Evolutionary conservation across 2,888 invertebrate species (phyloP).

Genomic region (Chrysina gloriosa): DNA sequence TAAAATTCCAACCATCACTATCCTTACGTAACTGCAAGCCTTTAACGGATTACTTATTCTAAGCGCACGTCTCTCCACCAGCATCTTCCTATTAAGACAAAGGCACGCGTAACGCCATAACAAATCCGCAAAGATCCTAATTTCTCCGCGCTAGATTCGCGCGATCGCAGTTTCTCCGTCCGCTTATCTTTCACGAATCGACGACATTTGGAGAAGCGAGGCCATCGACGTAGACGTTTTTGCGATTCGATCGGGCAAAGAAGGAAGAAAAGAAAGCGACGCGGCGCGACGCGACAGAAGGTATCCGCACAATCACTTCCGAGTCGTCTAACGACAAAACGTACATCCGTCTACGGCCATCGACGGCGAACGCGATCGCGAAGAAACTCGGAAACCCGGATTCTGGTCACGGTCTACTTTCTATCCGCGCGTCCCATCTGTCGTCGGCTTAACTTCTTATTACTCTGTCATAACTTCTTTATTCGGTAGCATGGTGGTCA

Average conservation of each 20-base stretch:
- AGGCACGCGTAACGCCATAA: too few species aligned
- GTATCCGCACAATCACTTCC: constrained; percentile 26
- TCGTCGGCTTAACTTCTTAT: constrained; percentile 47
- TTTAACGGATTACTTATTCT: too few species aligned
- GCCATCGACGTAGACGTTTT: too few species aligned
- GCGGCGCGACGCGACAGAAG: neutral
- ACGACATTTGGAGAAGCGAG: too few species aligned
- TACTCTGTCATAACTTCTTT: constrained; percentile 45
- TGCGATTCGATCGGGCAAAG: neutral
- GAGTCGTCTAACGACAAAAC: neutral
- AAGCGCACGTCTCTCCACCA: too few species aligned
- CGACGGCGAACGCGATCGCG: constrained; percentile 18
- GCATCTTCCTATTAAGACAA: too few species aligned
- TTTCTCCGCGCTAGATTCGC: too few species aligned
- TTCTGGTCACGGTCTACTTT: constrained; percentile 53
- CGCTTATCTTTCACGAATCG: too few species aligned
- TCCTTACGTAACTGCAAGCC: too few species aligned
- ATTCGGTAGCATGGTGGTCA: constrained; percentile 30
- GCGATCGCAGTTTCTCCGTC: too few species aligned
- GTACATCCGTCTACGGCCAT: neutral
- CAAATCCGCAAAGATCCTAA: too few species aligned
- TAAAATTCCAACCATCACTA: too few species aligned
- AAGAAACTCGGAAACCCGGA: constrained; percentile 34
- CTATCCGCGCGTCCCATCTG: constrained; percentile 46
- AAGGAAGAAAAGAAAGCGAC: neutral